A percentile compares a stretch with the other conserved stretches of the same genome.
Evolutionary conservation across 2,113 vertebrate species (phyloP).

Genomic region (Oxyura jamaicensis): DNA sequence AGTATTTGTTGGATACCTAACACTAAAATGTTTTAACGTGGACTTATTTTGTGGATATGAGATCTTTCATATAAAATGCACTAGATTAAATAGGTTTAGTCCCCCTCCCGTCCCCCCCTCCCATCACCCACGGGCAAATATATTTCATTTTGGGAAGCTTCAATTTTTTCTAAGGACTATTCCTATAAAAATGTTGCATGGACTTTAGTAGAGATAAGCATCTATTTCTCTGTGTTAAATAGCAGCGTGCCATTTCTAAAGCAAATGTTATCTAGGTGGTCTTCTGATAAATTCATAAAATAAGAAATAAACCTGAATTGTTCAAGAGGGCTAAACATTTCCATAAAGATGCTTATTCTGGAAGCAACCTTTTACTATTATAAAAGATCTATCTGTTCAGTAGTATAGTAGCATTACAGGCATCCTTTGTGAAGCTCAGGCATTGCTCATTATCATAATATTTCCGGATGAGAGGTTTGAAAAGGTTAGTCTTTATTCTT

Average conservation of each 20-base stretch:
- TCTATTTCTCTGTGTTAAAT: slow-evolving; percentile 56
- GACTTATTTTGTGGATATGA: slow-evolving; percentile 49
- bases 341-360: slow-evolving; percentile 52
- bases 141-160: slow-evolving; percentile 59
- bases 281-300: slow-evolving; percentile 19
- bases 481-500: slow-evolving; percentile 54
- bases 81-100: slow-evolving; percentile 26
- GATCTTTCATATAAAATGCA: slow-evolving; percentile 61
- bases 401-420: slow-evolving; percentile 13
- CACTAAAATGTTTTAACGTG: slow-evolving; percentile 19
- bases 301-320: slow-evolving; percentile 15
- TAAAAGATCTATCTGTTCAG: slow-evolving; percentile 55
- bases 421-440: slow-evolving; percentile 33
- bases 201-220: slow-evolving; percentile 30
- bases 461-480: slow-evolving; percentile 49
- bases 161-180: slow-evolving; percentile 50
- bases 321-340: slow-evolving; percentile 50
- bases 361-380: slow-evolving; percentile 56
- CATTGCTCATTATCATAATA: slow-evolving; percentile 54
- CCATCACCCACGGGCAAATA: background rate
- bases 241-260: slow-evolving; percentile 44
- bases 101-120: background rate
- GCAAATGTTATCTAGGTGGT: slow-evolving; percentile 47
- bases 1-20: slow-evolving; percentile 45
- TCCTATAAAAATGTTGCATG: slow-evolving; percentile 42